Evolutionary conservation across 2,888 invertebrate species (phyloP), one percentile per base, ranked within the genome.

Genomic region (Drosophila neotestacea): DNA sequence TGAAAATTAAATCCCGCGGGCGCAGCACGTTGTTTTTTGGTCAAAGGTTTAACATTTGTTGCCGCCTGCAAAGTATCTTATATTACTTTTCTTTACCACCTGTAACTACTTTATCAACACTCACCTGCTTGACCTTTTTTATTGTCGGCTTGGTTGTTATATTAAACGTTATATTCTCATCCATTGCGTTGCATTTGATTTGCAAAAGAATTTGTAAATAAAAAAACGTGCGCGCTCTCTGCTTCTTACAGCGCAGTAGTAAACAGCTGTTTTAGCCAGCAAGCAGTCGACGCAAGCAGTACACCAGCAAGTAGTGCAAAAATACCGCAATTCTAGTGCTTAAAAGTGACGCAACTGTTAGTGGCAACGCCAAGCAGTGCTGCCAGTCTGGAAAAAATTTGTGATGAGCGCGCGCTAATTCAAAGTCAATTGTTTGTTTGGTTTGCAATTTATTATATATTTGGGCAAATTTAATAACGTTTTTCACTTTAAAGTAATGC

Each of bases 121-220:
- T 77, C 62, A 91, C 67, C 80, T 86, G 13, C 10, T 74, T 70
- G 4, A 65, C 65, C 30, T 76, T 75, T 0, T 63, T 70, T 2
- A 58, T 66, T 41, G 73, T 73, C 0, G 72, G 41, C 36, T 55
- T 47, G 4, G 51, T 67, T 0, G 71, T 77, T 4, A 89, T 74
- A 69, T 92, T 92, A 64, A 92, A 66, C 48, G 81, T 79, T 63
- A 92, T 87, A 54, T 84, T 76, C 9, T 78, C 85, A 46, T 67
- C 58, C 87, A 81, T 88, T 51, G 34, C 39, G 4, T 1, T 0
- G 30, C 64, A 63, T 68, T 68, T 70, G 73, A 50, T 30, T 9
- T 47, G 6, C 4, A 11, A 54, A 46, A 13, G 4, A 34, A 7
- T 52, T 86, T 72, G 68, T 70, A 62, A 77, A 70, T 69, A 72